These are phyloP conservation scores for Leptinotarsa rubiginosa DNA, from an alignment of 2,888 invertebrate species.

Conservation along the genomic window DNA sequence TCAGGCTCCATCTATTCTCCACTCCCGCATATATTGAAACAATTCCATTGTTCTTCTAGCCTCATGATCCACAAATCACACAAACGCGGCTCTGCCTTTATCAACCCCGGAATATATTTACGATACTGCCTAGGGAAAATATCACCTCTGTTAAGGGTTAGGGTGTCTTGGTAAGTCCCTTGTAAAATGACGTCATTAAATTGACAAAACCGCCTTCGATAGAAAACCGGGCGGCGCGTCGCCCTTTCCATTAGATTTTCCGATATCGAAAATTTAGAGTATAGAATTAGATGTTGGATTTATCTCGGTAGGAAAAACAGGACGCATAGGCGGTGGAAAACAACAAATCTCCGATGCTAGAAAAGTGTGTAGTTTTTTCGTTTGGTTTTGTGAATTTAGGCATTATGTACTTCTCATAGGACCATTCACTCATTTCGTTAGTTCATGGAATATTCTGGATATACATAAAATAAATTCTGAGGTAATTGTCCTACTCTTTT, in stretches of 20 bases:
- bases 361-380: too few species aligned
- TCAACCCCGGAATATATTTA: constrained; percentile 24
- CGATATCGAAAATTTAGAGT: constrained; percentile 9
- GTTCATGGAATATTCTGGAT: too few species aligned
- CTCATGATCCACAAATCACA: constrained; percentile 3
- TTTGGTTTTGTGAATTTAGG: too few species aligned
- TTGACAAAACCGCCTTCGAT: constrained; percentile 56
- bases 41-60: neutral
- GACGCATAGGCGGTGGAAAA: neutral
- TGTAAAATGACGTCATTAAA: constrained; percentile 60
- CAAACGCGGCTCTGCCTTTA: constrained; percentile 19
- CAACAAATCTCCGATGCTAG: neutral
- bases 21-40: neutral
- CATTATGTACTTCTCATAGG: too few species aligned
- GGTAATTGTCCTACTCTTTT: too few species aligned
- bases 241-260: constrained; percentile 48
- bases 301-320: neutral
- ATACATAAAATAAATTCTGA: too few species aligned
- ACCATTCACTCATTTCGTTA: too few species aligned
- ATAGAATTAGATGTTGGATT: constrained; percentile 6
- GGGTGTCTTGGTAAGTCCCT: constrained; percentile 57
- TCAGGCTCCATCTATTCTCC: neutral
- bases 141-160: constrained; percentile 47
- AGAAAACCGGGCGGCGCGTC: constrained; percentile 53
- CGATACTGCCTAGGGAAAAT: constrained; percentile 39